A percentile compares a stretch with the other conserved stretches of the same genome.
phyloP scores from a whole-genome alignment of 2,888 invertebrate species.

The Coenonympha arcania region DNA sequence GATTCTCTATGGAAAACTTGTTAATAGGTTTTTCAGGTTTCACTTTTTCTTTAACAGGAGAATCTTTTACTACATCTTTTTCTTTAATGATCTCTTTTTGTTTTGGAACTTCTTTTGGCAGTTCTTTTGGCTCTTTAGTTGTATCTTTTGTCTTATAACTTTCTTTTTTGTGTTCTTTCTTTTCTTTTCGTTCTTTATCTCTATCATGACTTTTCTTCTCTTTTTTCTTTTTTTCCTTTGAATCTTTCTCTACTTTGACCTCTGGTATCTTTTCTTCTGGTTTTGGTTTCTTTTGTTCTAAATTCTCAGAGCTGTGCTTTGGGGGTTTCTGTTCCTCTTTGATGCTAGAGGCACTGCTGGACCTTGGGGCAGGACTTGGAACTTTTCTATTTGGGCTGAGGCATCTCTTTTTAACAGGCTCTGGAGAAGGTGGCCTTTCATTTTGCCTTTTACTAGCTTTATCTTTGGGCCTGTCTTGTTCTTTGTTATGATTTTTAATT shows the following conservation, averaged over 20 bases:
- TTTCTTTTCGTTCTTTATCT: slow-evolving; percentile 75
- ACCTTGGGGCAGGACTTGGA: slow-evolving; percentile 53
- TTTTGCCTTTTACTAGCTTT: slow-evolving; percentile 68
- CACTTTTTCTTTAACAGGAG: slow-evolving; percentile 54
- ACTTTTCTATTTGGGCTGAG: slow-evolving; percentile 52
- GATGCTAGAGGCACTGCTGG: slow-evolving; percentile 60
- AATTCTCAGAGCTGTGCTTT: slow-evolving; percentile 47
- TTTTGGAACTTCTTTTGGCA: slow-evolving; percentile 49
- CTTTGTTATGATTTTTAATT: slow-evolving; percentile 72
- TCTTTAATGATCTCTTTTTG: slow-evolving; percentile 52
- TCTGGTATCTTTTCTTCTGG: slow-evolving; percentile 72
- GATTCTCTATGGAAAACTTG: slow-evolving; percentile 68
- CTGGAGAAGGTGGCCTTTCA: slow-evolving; percentile 62
- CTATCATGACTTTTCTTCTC: slow-evolving; percentile 78
- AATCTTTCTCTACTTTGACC: slow-evolving; percentile 69
- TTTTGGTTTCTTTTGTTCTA: slow-evolving; percentile 56
- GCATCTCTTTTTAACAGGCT: slow-evolving; percentile 54
- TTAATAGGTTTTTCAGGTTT: slow-evolving; percentile 61
- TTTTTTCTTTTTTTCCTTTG: slow-evolving; percentile 73
- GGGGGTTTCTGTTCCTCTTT: slow-evolving; percentile 61
- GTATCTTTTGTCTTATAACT: slow-evolving; percentile 65
- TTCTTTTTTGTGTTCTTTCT: slow-evolving; percentile 75
- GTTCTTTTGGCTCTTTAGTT: slow-evolving; percentile 58
- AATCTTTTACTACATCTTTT: slow-evolving; percentile 50
- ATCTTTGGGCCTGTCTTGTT: slow-evolving; percentile 72